Base-by-base conservation (phyloP, 2,888 invertebrate genomes). In the Mesorhabditis sp. region DNA sequence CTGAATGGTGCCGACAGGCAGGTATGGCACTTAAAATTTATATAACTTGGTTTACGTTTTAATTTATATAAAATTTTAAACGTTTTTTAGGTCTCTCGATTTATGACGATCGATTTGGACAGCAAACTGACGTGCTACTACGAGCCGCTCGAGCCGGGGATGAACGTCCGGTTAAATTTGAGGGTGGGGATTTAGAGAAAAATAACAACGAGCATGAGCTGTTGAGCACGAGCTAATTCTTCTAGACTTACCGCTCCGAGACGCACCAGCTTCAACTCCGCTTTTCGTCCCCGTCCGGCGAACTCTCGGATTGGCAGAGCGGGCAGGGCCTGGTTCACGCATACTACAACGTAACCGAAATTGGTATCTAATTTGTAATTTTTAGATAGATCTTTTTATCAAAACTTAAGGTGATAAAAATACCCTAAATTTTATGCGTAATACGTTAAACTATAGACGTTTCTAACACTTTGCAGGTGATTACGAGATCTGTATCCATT, bases 401-500 rank as follows among this genome's bases (percentile, higher is more conserved):
- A 28, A 28, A 28, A 28, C 28, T 28, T 28, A 28, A 28, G 28
- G 28, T 28, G 28, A 28, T 28, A 28, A 28, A 28, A 28, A 28
- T 28, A 28, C 28, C 1, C 28, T 28, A 28, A 28, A 28, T 28
- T 28, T 28, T 28, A 28, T 28, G 28, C 28, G 28, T 28, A 28
- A 66, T 43, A 13, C 28, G 28, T 63, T 15, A 28, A 63, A 63
- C 10, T 41, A 63, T 10, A n/a, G 10, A 10, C 10, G 41, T 42
- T 66, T 66, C 44, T 4, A 66, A n/a, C 6, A 4, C n/a, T n/a
- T 45, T 69, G 5, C 66, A 76, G 76, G 78, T 6, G 74, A 71
- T 61, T 76, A 78, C 64, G 78, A 78, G 50, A 72, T 78, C 43
- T 78, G 78, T 62, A 67, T 76, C n/a, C 75, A 74, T 65, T 71